Conservation (phyloP, 2,797 vertebrate genomes). For the Taeniopygia guttata region DNA sequence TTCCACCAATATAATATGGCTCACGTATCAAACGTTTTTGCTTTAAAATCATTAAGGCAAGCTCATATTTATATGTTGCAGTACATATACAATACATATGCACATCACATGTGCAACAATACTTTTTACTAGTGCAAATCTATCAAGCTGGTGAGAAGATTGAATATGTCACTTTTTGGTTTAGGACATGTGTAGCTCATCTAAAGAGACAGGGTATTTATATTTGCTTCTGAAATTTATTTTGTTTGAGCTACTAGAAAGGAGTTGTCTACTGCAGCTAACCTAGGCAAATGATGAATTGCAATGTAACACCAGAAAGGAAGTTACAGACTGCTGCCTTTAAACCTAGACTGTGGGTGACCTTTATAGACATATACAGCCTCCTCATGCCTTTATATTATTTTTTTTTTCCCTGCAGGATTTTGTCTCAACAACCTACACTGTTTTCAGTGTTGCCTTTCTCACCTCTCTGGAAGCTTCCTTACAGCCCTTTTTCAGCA, state of each 20-base stretch:
- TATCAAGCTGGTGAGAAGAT: slow-evolving; percentile 20
- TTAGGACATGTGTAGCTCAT: neutral
- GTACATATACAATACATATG: neutral
- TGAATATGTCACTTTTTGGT: slow-evolving; percentile 4
- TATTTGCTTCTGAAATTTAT: neutral
- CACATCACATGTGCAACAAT: neutral
- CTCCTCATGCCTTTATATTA: neutral
- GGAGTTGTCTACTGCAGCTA: neutral
- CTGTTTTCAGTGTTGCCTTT: neutral
- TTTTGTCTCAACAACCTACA: neutral
- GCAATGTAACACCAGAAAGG: neutral
- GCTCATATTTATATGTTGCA: neutral
- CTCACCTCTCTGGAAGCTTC: neutral
- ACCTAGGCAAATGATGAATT: neutral
- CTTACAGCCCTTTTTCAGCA: neutral
- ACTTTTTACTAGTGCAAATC: neutral
- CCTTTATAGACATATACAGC: neutral
- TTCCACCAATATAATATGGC: neutral
- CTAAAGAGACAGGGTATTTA: neutral
- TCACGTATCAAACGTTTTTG: neutral
- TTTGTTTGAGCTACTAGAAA: neutral
- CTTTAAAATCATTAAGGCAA: slow-evolving; percentile 39
- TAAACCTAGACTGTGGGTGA: neutral
- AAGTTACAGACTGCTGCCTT: neutral
- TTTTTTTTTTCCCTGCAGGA: neutral